These are phyloP conservation scores for Chydorus sphaericus DNA, from an alignment of 2,888 invertebrate genomes.

Conservation along the genomic window DNA sequence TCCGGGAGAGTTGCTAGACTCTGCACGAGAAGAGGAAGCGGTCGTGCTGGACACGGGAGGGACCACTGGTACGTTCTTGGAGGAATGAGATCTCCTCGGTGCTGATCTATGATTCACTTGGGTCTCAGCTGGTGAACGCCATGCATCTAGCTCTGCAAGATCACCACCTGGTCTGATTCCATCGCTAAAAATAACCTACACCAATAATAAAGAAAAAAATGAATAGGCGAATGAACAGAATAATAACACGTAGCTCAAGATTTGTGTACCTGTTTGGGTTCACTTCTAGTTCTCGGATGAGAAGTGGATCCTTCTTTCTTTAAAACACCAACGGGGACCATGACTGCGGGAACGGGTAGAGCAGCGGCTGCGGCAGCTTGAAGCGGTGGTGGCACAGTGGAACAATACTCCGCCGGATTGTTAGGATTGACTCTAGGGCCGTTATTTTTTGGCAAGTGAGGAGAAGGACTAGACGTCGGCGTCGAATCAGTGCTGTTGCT, in stretches of 20 bases:
- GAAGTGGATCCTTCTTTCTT: constrained; percentile 45
- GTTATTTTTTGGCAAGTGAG: constrained; percentile 9
- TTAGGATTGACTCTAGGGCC: constrained; percentile 57
- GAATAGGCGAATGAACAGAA: background rate
- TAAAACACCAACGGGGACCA: constrained; percentile 70
- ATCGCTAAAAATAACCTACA: constrained; percentile 66
- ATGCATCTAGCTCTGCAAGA: constrained; percentile 55
- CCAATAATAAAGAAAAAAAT: background rate
- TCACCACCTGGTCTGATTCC: constrained; percentile 78
- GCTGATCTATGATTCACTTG: background rate
- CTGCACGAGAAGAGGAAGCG: background rate
- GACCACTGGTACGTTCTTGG: background rate
- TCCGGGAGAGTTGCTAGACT: too few species aligned
- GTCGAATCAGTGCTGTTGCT: constrained; percentile 7
- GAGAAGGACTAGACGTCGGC: constrained; percentile 9
- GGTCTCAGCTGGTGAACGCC: constrained; percentile 7
- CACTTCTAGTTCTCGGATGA: background rate
- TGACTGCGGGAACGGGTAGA: constrained; percentile 49
- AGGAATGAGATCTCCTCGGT: background rate
- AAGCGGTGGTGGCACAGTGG: constrained; percentile 60
- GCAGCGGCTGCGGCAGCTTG: constrained; percentile 43
- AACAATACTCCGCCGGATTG: constrained; percentile 77
- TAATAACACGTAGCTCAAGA: background rate
- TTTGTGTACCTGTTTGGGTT: constrained; percentile 2
- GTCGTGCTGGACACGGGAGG: background rate